Evolutionary conservation across 2,888 invertebrate species (phyloP), one percentile per base, ranked within the genome.

Genomic region (Celastrina argiolus): DNA sequence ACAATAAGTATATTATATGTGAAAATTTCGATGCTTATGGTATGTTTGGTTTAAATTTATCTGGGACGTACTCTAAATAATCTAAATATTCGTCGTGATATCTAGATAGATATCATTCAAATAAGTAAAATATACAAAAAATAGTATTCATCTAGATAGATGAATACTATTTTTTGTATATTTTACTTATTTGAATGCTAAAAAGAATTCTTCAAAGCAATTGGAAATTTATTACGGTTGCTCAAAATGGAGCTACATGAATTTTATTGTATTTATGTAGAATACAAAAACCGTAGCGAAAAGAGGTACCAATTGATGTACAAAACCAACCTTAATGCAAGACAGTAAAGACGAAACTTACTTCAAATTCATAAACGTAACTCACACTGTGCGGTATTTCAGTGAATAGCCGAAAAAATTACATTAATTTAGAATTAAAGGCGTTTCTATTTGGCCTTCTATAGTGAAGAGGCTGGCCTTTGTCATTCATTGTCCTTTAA

Each of bases 391-490:
- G 88, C 86, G 88, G 87, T 80, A 70, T 78, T 85, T 82, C 81
- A 83, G 75, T 83, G 82, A 85, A 83, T 78, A 77, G 75, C 80
- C 82, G 83, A 85, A 87, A 84, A 87, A 83, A 69, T 82, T 84
- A 82, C 86, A 84, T 88, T 87, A 89, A 89, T 89, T 82, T 87
- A 80, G 83, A 84, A 82, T 82, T 81, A 76, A 79, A 75, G 73
- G 73, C 72, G 72, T 74, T 80, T 78, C 80, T 83, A 83, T 84
- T 84, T 84, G 75, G 75, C 68, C 74, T 78, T 84, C 78, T 85
- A 87, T 85, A 78, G 82, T 80, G 78, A 83, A 82, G 80, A 78
- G 76, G 75, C 69, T 69, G 83, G 73, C 79, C 88, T 90, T 89
- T 88, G 82, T 80, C 73, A 72, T 68, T 72, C 69, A 83, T 88